A percentile compares a stretch with the other conserved stretches of the same genome.
Evolutionary conservation across 2,888 invertebrate genomes (phyloP).

Genomic region (Drosophila hawaiiensis): DNA sequence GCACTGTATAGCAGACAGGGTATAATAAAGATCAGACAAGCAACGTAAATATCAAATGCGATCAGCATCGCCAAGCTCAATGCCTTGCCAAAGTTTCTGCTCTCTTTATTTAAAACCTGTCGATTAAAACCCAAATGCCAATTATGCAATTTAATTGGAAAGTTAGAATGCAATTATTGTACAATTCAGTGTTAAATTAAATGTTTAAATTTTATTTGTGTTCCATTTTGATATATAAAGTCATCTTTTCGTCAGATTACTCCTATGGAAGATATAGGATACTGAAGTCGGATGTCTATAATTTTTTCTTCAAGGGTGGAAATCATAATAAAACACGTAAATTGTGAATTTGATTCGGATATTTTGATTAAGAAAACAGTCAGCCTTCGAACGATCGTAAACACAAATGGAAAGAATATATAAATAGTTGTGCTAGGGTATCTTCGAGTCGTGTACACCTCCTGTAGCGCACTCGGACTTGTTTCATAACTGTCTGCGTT

Average conservation of each 20-base stretch:
- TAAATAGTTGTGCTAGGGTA: constrained; percentile 12
- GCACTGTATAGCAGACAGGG: neutral
- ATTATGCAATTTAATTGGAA: neutral
- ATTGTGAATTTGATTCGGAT: neutral
- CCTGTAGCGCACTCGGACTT: constrained; percentile 1
- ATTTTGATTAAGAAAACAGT: neutral
- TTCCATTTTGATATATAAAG: neutral
- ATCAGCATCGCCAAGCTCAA: neutral
- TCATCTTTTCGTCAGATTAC: neutral
- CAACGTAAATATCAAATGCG: neutral
- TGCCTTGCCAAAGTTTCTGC: neutral
- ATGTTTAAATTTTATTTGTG: neutral
- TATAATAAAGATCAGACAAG: neutral
- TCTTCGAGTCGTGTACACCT: neutral
- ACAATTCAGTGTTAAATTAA: too few relatives aligned
- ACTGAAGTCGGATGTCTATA: neutral
- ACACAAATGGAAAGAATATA: neutral
- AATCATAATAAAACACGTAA: neutral
- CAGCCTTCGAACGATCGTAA: neutral
- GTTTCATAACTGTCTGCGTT: constrained; percentile 77
- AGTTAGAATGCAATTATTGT: too few relatives aligned
- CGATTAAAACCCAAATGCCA: neutral
- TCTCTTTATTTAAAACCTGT: neutral
- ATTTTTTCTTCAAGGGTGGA: neutral
- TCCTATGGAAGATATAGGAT: neutral